A percentile compares a stretch with the other conserved stretches of the same genome.
Conservation (phyloP, 2,113 vertebrate species). For the Hemicordylus capensis region DNA sequence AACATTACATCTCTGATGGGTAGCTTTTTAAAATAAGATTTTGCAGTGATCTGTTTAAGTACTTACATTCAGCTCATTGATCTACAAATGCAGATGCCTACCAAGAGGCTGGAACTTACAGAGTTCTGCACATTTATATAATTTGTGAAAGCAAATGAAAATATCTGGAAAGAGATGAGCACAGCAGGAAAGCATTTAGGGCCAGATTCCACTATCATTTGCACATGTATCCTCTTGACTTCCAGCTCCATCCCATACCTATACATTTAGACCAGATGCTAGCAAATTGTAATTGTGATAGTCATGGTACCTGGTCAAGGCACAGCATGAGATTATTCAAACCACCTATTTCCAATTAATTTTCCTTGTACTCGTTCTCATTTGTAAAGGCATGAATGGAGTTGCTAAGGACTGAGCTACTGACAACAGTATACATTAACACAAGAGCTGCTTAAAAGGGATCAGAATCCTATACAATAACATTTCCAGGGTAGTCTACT, state of each 20-base stretch:
- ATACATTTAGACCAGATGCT: conserved; percentile 36
- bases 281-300: conserved; percentile 21
- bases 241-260: conserved; percentile 39
- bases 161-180: conserved; percentile 47
- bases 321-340: neutral
- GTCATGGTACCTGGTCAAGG: neutral
- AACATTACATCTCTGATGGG: conserved; percentile 47
- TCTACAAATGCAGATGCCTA: conserved; percentile 38
- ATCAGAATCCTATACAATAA: neutral
- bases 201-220: conserved; percentile 49
- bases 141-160: conserved; percentile 54
- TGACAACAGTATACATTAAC: neutral
- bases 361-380: no score
- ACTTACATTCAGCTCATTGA: conserved; percentile 43
- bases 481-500: neutral
- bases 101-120: conserved; percentile 36
- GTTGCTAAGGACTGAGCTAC: neutral
- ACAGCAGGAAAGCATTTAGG: conserved; percentile 32
- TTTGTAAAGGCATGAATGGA: neutral
- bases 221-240: conserved; percentile 35
- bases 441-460: neutral
- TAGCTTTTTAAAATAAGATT: conserved; percentile 28
- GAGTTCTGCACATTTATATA: conserved; percentile 46
- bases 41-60: conserved; percentile 53
- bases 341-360: neutral